A percentile compares a stretch with the other conserved stretches of the same genome.
These are phyloP conservation scores for Melopsittacus undulatus DNA, from an alignment of 2,797 vertebrate species.

Conservation along the genomic window DNA sequence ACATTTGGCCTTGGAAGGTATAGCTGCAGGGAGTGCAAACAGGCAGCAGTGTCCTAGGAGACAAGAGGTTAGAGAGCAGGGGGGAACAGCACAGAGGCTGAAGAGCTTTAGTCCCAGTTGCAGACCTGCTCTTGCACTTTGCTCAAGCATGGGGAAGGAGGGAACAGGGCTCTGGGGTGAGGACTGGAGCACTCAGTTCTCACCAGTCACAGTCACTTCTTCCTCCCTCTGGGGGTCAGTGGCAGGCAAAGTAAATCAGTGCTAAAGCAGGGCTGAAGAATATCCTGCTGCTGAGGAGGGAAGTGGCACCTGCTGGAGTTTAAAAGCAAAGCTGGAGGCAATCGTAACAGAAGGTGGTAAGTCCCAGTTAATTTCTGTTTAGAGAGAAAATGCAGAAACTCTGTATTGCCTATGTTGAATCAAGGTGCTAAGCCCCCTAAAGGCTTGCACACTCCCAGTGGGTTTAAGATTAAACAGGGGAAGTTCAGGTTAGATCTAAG, in stretches of 20 bases:
- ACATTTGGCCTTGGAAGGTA: background rate
- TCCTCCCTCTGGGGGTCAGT: background rate
- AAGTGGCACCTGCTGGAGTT: background rate
- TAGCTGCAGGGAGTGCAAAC: background rate
- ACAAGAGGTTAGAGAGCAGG: background rate
- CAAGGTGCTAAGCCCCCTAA: background rate
- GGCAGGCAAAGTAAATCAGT: background rate
- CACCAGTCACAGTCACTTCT: background rate
- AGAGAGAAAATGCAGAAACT: background rate
- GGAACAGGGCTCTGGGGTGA: background rate
- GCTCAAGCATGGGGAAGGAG: accelerated
- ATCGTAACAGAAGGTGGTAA: background rate
- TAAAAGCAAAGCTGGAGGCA: background rate
- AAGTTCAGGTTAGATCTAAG: background rate
- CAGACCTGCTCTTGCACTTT: background rate
- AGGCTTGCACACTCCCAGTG: background rate
- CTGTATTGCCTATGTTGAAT: background rate
- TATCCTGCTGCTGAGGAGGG: background rate
- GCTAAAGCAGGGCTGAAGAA: background rate
- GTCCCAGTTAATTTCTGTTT: background rate
- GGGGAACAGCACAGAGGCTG: background rate
- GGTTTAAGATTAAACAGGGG: background rate
- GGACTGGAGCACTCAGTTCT: background rate
- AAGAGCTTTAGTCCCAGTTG: background rate
- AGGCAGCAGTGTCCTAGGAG: background rate